These are phyloP conservation scores for Garrulus glandarius DNA, from an alignment of 2,797 vertebrate genomes.

Conservation along the genomic window DNA sequence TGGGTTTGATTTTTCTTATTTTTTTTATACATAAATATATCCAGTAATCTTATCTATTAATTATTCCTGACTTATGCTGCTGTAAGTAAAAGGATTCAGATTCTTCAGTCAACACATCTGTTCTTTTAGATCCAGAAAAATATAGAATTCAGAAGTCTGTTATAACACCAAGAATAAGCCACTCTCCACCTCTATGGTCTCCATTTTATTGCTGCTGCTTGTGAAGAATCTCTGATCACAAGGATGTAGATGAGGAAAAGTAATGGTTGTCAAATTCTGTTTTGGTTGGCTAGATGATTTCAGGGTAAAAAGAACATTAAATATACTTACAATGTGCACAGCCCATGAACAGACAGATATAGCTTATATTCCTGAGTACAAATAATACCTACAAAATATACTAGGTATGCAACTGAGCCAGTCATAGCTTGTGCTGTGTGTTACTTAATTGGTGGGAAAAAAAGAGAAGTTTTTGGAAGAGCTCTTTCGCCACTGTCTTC, in stretches of 20 bases:
- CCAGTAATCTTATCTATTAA: neutral
- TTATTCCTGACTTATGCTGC: neutral
- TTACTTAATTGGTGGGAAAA: conserved; percentile 60
- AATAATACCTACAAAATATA: conserved; percentile 20
- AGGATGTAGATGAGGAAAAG: neutral
- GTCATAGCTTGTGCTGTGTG: neutral
- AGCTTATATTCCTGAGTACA: conserved; percentile 58
- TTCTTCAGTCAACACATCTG: neutral
- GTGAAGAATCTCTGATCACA: neutral
- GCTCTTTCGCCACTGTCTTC: conserved; percentile 6
- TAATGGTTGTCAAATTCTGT: neutral
- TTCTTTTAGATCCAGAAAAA: neutral
- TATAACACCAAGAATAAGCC: neutral
- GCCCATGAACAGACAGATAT: neutral
- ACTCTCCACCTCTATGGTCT: conserved; percentile 23
- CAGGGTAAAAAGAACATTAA: conserved; percentile 18
- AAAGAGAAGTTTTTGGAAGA: conserved; percentile 25
- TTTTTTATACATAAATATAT: neutral
- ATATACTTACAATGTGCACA: conserved; percentile 20
- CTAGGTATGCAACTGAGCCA: neutral
- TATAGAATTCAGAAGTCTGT: neutral
- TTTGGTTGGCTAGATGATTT: neutral
- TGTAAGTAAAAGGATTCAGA: neutral
- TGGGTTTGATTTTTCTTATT: neutral
- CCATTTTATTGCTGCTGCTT: conserved; percentile 56